Evolutionary conservation across 1,140 invertebrate genomes (phyloP).

Genomic region (Drosophila tani): DNA sequence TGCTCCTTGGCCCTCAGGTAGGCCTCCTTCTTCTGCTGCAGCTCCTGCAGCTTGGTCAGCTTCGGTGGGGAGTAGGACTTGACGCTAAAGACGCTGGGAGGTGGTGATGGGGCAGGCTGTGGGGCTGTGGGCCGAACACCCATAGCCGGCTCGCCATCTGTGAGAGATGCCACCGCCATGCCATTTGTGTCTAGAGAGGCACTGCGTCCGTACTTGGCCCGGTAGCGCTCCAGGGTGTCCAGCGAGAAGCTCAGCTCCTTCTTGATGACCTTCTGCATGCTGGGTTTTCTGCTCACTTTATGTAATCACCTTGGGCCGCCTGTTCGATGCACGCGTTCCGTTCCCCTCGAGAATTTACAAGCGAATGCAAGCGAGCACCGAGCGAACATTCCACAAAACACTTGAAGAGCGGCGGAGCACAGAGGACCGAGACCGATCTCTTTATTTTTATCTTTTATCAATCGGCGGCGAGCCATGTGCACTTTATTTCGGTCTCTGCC

Average conservation of each 20-base stretch:
- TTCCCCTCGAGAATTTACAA: conserved; percentile 71
- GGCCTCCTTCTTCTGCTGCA: conserved; percentile 72
- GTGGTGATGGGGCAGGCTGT: conserved; percentile 11
- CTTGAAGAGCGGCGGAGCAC: conserved; percentile 25
- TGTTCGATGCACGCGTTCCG: conserved; percentile 65
- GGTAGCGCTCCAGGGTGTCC: conserved; percentile 72
- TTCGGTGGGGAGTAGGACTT: conserved; percentile 60
- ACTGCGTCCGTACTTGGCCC: conserved; percentile 73
- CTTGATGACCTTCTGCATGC: conserved; percentile 70
- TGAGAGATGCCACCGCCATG: background rate
- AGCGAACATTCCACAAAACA: conserved; percentile 51
- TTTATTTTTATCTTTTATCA: conserved; percentile 83
- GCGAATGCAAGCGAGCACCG: conserved; percentile 75
- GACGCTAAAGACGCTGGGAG: conserved; percentile 42
- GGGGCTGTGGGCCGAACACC: background rate
- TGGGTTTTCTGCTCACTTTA: conserved; percentile 53
- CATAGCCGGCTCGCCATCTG: conserved; percentile 13
- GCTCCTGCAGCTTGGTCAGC: conserved; percentile 67
- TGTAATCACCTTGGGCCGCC: conserved; percentile 70
- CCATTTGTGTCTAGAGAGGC: conserved; percentile 67
- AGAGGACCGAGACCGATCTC: conserved; percentile 46
- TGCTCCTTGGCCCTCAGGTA: conserved; percentile 64
- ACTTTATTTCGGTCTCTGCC: conserved; percentile 75
- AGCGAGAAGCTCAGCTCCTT: conserved; percentile 77
- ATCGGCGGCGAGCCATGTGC: conserved; percentile 63